Base-by-base conservation (phyloP, 2,797 vertebrate species). In the Premnoplex brunnescens region DNA sequence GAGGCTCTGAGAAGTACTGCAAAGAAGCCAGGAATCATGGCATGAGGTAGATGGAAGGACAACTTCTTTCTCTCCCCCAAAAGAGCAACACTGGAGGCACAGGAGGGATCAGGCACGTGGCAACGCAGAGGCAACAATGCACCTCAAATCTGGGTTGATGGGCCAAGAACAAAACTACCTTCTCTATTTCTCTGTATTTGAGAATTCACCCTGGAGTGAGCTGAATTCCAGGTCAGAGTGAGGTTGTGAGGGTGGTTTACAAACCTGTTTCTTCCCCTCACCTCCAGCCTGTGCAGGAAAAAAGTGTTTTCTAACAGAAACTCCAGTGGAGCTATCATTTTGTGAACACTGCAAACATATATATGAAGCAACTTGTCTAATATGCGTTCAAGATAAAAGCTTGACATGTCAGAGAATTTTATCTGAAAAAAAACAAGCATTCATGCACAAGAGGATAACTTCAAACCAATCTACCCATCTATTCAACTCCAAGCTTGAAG, bases 381-480 rank as follows among this genome's bases (percentile, higher is more conserved):
- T 56, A 54, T 32, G 34, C 32, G 28, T 88, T 88, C 69, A 58
- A 36, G 85, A 90, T 76, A 88, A 26, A 92, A 86, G 59, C 90
- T 71, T 63, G 92, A 93, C 76, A 76, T 88, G 88, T 91, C 91
- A 95, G 82, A 79, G 63, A 66, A 79, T 91, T 93, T 91, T 86
- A 91, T 94, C 88, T 84, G 69, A 71, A 78, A 76, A 76, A 91
- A 76, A 8, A 10, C 68, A 90, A 44, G 59, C 88, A 88, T 88
- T 94, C 80, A 79, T 30, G 48, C 56, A 93, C 79, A 88, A 93
- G 92, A 91, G 95, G 76, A 79, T 92, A 91, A 94, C 89, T 94
- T 93, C 66, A 91, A 91, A 73, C 66, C 15, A 81, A 93, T 93
- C 93, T 84, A 58, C 26, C 49, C 51, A 67, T 90, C 80, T 88